Conservation (phyloP, 1,140 invertebrate genomes). For the Augochlora pura region DNA sequence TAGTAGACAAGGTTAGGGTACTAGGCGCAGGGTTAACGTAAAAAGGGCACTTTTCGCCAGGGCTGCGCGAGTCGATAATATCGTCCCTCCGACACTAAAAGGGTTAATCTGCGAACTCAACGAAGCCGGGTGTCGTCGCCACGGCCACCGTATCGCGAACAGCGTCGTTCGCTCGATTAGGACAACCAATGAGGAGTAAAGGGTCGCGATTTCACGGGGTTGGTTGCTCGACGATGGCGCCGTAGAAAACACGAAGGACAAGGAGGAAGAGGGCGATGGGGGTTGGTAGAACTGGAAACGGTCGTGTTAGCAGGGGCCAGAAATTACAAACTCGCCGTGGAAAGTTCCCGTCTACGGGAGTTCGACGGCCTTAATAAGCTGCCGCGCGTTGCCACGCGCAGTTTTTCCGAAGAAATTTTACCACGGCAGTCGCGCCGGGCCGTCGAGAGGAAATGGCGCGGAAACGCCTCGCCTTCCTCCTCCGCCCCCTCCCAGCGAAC, state of each 20-base stretch:
- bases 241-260: not conserved
- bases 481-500: constrained; percentile 2
- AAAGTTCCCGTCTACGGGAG: constrained; percentile 41
- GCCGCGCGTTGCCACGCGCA: constrained; percentile 18
- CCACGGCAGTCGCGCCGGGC: constrained; percentile 28
- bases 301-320: constrained; percentile 22
- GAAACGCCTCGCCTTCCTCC: constrained; percentile 49
- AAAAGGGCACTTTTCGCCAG: no score
- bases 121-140: no score
- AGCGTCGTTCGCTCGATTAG: not conserved
- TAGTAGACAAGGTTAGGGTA: no score
- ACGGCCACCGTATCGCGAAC: no score
- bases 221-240: no score
- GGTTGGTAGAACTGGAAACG: constrained; percentile 7
- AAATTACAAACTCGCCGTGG: constrained; percentile 50
- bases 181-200: not conserved
- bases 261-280: no score
- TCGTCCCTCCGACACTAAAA: no score
- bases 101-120: no score
- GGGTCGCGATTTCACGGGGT: not conserved
- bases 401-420: constrained; percentile 61
- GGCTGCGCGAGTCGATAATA: no score
- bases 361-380: constrained; percentile 58
- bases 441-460: constrained; percentile 50
- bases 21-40: no score